phyloP scores from a whole-genome alignment of 2,797 vertebrate genomes.

The Pterois miles region DNA sequence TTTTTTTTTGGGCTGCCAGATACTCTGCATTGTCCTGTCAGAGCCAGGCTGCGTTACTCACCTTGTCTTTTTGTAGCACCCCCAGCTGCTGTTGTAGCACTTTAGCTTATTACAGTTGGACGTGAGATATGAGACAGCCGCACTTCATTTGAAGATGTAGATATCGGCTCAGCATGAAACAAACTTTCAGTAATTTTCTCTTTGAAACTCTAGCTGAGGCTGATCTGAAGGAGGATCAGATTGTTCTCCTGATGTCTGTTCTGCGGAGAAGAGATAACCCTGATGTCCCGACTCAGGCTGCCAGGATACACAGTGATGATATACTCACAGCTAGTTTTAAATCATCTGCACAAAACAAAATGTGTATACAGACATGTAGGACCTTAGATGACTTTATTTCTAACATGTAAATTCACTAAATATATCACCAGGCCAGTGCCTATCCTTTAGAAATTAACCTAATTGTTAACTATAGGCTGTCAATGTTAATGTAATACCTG shows the following conservation, averaged over 20 bases:
- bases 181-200: neutral
- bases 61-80: conserved; percentile 48
- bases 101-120: conserved; percentile 48
- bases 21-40: conserved; percentile 52
- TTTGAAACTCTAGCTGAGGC: neutral
- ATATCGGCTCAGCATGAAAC: neutral
- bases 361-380: neutral
- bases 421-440: neutral
- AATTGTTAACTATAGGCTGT: too few species aligned
- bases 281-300: conserved; percentile 4
- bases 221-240: conserved; percentile 27
- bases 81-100: conserved; percentile 42
- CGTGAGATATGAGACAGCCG: conserved; percentile 5
- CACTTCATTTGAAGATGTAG: neutral
- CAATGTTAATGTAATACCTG: too few species aligned
- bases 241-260: conserved; percentile 14
- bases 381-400: neutral
- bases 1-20: conserved; percentile 46
- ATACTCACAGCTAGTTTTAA: neutral
- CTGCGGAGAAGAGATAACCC: conserved; percentile 41
- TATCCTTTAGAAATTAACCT: neutral
- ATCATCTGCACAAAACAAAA: neutral
- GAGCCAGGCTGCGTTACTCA: conserved; percentile 52
- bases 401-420: neutral
- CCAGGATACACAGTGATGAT: neutral